Evolutionary conservation across 2,888 invertebrate species (phyloP), one percentile per base, ranked within the genome.

Genomic region (Ptilodon capucinus): DNA sequence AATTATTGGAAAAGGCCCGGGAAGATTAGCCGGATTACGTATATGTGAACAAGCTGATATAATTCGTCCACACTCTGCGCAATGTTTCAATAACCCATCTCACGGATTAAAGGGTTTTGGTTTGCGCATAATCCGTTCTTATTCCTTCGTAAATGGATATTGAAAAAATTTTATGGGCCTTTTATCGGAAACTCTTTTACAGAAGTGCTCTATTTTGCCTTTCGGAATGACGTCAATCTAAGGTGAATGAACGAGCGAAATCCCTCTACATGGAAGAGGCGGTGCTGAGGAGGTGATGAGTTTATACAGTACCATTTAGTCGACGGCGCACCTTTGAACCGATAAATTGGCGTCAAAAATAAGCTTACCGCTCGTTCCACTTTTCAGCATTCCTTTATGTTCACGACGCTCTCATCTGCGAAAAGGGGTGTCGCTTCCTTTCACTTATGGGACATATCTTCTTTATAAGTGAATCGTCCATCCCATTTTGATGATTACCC

Each of bases 201-300:
- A 72, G 80, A 79, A 86, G 80, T 82, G 81, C 81, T 84, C 85
- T 87, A 87, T 86, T 90, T 88, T 84, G 86, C 84, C 77, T 84
- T 70, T 81, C 74, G 73, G 73, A 89, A 88, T 87, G 86, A 86
- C 83, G 81, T 79, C 88, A 81, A 88, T 88, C 89, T 88, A 88
- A 87, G 86, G 84, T 85, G 89, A 88, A 88, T 86, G 86, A 89
- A 88, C 86, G 85, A 86, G 85, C 82, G 64, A 83, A 86, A 90
- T 86, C 84, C 81, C 74, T 77, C 77, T 79, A 90, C 90, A 90
- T 74, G 90, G 81, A 90, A 90, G 79, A 82, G 91, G 90, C 90
- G 90, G 86, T 67, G 68, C 85, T 76, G 76, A 74, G 74, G 66
- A 85, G 85, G 87, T 87, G 89, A 90, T 87, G 88, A 86, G 81